Evolutionary conservation across 2,113 vertebrate genomes (phyloP).

Genomic region (Bettongia penicillata): DNA sequence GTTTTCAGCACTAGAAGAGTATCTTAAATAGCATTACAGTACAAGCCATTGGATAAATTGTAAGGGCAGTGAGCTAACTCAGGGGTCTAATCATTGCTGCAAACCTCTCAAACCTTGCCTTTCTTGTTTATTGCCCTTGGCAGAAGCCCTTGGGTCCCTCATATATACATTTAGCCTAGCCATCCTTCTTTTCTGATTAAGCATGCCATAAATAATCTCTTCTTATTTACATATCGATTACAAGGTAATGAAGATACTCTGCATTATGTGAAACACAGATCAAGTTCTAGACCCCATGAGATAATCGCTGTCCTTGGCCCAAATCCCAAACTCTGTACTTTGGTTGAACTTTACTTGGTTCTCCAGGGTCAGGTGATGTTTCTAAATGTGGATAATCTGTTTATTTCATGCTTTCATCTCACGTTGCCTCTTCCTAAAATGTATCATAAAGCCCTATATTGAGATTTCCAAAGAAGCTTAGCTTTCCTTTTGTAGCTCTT

Average conservation of each 20-base stretch:
- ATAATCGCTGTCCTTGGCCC: slow-evolving; percentile 74
- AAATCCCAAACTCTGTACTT: slow-evolving; percentile 77
- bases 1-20: slow-evolving; percentile 38
- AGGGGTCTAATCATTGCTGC: slow-evolving; percentile 63
- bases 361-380: slow-evolving; percentile 68
- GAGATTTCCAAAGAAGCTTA: slow-evolving; percentile 56
- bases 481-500: slow-evolving; percentile 60
- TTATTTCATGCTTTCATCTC: slow-evolving; percentile 74
- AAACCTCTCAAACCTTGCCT: slow-evolving; percentile 51
- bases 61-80: slow-evolving; percentile 59
- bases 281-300: slow-evolving; percentile 72
- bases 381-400: slow-evolving; percentile 71
- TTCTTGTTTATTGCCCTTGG: slow-evolving; percentile 67
- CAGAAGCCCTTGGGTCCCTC: slow-evolving; percentile 63
- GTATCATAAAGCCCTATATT: slow-evolving; percentile 59
- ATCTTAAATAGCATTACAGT: slow-evolving; percentile 59
- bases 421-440: slow-evolving; percentile 66
- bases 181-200: slow-evolving; percentile 64
- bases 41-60: slow-evolving; percentile 53
- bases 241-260: slow-evolving; percentile 80
- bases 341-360: slow-evolving; percentile 68
- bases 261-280: slow-evolving; percentile 78
- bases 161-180: slow-evolving; percentile 63
- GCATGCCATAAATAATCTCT: slow-evolving; percentile 78
- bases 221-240: slow-evolving; percentile 80